These are phyloP conservation scores for Oryzias woworae DNA, from an alignment of 2,113 vertebrate genomes.

Conservation along the genomic window DNA sequence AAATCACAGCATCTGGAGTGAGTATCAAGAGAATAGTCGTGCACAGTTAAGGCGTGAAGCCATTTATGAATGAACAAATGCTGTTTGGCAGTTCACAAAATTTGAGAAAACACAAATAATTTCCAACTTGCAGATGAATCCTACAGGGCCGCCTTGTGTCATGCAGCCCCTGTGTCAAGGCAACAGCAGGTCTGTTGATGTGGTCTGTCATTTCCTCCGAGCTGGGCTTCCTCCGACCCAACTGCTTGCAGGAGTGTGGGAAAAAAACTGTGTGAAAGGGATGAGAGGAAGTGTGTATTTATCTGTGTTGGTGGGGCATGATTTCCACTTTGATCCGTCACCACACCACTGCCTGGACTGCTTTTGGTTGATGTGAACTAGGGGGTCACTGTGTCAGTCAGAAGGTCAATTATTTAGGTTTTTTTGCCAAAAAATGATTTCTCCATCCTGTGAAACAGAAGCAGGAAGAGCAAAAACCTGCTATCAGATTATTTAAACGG, in stretches of 20 bases:
- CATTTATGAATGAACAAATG: conserved; percentile 12
- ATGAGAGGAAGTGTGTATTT: conserved; percentile 79
- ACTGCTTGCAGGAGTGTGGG: conserved; percentile 69
- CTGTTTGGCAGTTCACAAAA: conserved; percentile 19
- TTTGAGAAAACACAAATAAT: conserved; percentile 40
- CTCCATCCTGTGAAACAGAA: neutral
- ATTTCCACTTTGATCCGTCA: conserved; percentile 75
- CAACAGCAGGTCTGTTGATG: conserved; percentile 71
- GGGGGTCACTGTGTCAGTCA: conserved; percentile 47
- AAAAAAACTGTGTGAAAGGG: conserved; percentile 68
- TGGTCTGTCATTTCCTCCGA: conserved; percentile 77
- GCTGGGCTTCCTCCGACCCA: conserved; percentile 45
- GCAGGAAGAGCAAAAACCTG: conserved; percentile 22
- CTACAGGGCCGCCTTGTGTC: conserved; percentile 29
- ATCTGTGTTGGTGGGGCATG: conserved; percentile 76
- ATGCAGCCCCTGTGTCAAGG: conserved; percentile 56
- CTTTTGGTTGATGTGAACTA: conserved; percentile 33
- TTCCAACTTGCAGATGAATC: conserved; percentile 30
- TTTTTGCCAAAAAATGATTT: conserved; percentile 15
- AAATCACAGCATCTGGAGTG: conserved; percentile 1
- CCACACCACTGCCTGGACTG: conserved; percentile 36
- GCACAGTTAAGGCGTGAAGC: neutral
- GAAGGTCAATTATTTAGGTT: conserved; percentile 6
- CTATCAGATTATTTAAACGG: conserved; percentile 34
- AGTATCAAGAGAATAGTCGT: conserved; percentile 17